Evolutionary conservation across 2,888 invertebrate species (phyloP), one percentile per base, ranked within the genome.

Genomic region (Cyclophora punctaria): DNA sequence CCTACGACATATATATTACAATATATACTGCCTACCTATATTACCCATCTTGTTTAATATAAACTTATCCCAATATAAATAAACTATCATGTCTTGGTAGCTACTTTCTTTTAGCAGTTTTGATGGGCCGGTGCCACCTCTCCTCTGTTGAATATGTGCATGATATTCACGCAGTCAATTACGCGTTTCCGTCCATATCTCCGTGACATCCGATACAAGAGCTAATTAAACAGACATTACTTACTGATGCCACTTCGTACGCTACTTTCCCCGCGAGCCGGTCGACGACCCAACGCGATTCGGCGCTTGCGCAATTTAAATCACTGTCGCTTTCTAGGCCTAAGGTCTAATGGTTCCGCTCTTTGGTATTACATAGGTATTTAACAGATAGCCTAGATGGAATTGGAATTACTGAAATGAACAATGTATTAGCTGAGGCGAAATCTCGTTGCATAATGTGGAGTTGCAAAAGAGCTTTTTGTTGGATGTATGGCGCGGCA

Each of bases 301-400:
- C 77, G 85, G 78, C 75, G 71, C 73, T 81, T 79, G 75, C 83
- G 83, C 78, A 82, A 82, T 73, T 37, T 37, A 55, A 54, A 75
- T 73, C 78, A 82, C 85, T 84, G 75, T 85, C 83, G 67, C 85
- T 86, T 85, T 86, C 85, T 85, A 84, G 73, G 75, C 75, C 66
- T 69, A 68, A 64, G 70, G 64, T 64, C 63, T 48, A 43, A 45
- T 50, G 37, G 51, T 6, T 7, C 33, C 33, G 44, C 20, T n/a
- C 4, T 37, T 20, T 3, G 43, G 6, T 3, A 20, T 44, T 20
- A 33, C 44, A 7, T 34, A 37, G 37, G 5, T 37, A 37, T 20
- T 20, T 20, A 20, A 4, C 4, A 37, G 37, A 37, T 5, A 20
- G 33, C 44, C 44, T 44, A 44, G 34, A 44, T 34, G 33, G 44